These are phyloP conservation scores for Drosophila pruinosa DNA, from an alignment of 1,140 invertebrate species.

Conservation along the genomic window DNA sequence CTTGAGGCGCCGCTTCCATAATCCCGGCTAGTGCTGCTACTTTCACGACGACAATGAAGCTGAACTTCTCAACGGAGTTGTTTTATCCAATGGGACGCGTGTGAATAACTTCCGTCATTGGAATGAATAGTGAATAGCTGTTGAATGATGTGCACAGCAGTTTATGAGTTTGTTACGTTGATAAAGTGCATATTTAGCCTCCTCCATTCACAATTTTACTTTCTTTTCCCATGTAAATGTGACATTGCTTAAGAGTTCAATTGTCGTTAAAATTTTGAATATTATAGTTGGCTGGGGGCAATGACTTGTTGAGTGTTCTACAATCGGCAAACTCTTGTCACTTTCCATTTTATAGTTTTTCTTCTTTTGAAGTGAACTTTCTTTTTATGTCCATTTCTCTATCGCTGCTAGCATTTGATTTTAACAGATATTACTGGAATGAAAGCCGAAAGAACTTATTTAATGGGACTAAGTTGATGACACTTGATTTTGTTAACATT, in stretches of 20 bases:
- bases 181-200: slow-evolving; percentile 25
- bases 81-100: slow-evolving; percentile 36
- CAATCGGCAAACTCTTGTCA: background rate
- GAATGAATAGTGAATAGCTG: slow-evolving; percentile 36
- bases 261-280: background rate
- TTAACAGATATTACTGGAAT: no score
- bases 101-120: slow-evolving; percentile 51
- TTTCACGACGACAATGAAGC: slow-evolving; percentile 47
- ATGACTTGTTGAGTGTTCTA: background rate
- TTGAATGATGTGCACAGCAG: slow-evolving; percentile 14
- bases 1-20: slow-evolving; percentile 48
- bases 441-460: no score
- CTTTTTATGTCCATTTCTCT: no score
- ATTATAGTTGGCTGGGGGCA: background rate
- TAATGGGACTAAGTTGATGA: background rate
- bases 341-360: background rate
- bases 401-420: no score
- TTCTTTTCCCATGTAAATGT: background rate
- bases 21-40: slow-evolving; percentile 33
- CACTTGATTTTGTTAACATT: background rate
- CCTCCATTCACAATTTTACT: background rate
- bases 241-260: background rate
- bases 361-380: no score
- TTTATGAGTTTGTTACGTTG: slow-evolving; percentile 15
- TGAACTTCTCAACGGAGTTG: slow-evolving; percentile 18